A percentile compares a stretch with the other conserved stretches of the same genome.
Conservation (phyloP, 2,113 vertebrate genomes). For the Forbesichthys papilliferus region DNA sequence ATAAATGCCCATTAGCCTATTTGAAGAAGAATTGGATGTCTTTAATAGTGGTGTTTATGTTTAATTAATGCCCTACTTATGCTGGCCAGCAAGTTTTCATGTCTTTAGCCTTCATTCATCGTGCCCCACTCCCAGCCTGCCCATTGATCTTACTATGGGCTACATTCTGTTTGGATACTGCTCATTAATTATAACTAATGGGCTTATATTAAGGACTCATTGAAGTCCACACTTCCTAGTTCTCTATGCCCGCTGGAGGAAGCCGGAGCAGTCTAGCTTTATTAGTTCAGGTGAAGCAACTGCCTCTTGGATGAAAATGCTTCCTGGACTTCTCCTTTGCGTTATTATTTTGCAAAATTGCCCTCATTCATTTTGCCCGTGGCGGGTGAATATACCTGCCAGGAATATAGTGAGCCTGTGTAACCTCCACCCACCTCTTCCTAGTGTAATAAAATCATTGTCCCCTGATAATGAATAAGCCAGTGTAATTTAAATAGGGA, state of each 20-base stretch:
- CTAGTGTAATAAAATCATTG: constrained; percentile 76
- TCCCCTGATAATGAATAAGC: constrained; percentile 79
- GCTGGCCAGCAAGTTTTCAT: constrained; percentile 55
- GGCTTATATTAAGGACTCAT: constrained; percentile 73
- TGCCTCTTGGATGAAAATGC: constrained; percentile 73
- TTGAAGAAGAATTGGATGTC: constrained; percentile 47
- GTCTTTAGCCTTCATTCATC: constrained; percentile 56
- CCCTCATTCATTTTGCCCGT: constrained; percentile 88
- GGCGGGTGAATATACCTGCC: constrained; percentile 89
- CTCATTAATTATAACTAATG: constrained; percentile 81
- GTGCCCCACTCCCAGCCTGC: constrained; percentile 50
- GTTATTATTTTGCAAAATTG: constrained; percentile 94
- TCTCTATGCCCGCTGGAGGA: constrained; percentile 55
- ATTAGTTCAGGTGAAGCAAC: constrained; percentile 75
- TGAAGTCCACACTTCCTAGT: constrained; percentile 73
- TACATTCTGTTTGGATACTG: constrained; percentile 65
- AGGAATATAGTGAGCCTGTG: constrained; percentile 83
- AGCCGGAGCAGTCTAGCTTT: constrained; percentile 66
- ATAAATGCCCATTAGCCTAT: constrained; percentile 57
- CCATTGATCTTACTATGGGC: constrained; percentile 69
- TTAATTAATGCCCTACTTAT: constrained; percentile 66
- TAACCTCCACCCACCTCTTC: constrained; percentile 78
- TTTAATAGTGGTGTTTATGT: constrained; percentile 61
- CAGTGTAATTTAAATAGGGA: constrained; percentile 86
- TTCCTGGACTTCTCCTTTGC: constrained; percentile 74